Evolutionary conservation across 2,888 invertebrate species (phyloP).

Genomic region (Timema podura): DNA sequence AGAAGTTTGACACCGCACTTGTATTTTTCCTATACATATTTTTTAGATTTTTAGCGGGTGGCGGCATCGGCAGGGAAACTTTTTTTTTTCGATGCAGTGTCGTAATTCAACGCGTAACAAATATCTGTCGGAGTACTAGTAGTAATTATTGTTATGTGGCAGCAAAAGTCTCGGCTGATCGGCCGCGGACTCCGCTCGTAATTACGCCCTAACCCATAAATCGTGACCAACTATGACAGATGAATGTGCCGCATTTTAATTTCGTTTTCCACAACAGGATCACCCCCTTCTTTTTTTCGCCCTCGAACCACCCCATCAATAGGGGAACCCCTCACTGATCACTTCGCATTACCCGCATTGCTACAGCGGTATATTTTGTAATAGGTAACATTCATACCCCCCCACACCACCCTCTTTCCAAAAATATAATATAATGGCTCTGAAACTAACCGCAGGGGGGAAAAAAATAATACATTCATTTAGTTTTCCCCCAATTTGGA

Average conservation of each 20-base stretch:
- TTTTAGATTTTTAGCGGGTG: too few species aligned
- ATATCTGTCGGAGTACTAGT: conserved; percentile 27
- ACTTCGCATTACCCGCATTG: too few species aligned
- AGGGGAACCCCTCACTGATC: too few species aligned
- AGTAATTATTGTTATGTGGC: conserved; percentile 30
- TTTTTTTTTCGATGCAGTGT: conserved; percentile 26
- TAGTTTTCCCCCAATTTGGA: too few species aligned
- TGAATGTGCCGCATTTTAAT: conserved; percentile 29
- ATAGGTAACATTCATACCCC: too few species aligned
- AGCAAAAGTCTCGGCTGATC: conserved; percentile 17
- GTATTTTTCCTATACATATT: too few species aligned
- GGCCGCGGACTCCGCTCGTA: conserved; percentile 20
- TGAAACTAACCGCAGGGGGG: too few species aligned
- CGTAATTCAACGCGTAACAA: conserved; percentile 30
- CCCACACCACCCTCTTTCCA: too few species aligned
- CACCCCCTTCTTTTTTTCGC: neutral
- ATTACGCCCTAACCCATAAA: conserved; percentile 30
- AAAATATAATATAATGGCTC: too few species aligned
- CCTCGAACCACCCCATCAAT: neutral
- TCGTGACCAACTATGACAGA: conserved; percentile 28
- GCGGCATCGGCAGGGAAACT: neutral
- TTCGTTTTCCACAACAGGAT: conserved; percentile 19
- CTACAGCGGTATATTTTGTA: too few species aligned
- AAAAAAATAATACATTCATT: too few species aligned
- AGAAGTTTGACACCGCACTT: too few species aligned